phyloP scores from a whole-genome alignment of 2,113 vertebrate genomes.

The Arenaria interpres region DNA sequence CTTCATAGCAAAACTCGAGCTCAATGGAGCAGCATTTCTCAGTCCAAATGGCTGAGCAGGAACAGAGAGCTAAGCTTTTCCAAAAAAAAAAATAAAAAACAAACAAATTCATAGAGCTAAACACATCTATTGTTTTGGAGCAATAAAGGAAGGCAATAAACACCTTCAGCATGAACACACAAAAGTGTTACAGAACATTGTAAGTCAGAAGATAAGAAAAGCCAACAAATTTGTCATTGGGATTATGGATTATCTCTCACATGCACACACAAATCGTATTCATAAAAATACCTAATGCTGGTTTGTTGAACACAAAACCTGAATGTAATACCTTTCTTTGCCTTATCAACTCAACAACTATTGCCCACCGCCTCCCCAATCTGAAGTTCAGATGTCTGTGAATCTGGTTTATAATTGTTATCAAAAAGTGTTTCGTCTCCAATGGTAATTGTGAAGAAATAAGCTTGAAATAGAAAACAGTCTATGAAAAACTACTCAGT shows the following conservation, averaged over 20 bases:
- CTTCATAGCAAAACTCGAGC: not conserved
- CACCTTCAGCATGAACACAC: not conserved
- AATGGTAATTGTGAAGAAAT: not conserved
- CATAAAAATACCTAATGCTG: not conserved
- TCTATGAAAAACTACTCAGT: not conserved
- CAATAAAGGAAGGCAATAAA: not conserved
- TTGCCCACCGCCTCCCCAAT: rapidly evolving
- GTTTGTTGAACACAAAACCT: not conserved
- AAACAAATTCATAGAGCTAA: not conserved
- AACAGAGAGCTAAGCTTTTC: not conserved
- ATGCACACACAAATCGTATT: not conserved
- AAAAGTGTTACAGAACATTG: not conserved
- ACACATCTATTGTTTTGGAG: not conserved
- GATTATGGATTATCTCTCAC: not conserved
- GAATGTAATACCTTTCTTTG: not conserved
- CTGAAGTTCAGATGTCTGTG: not conserved
- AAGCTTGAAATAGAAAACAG: not conserved
- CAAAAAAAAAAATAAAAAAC: not conserved
- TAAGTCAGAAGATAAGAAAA: not conserved
- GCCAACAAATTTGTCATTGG: not conserved
- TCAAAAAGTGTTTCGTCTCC: not conserved
- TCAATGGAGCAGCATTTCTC: not conserved
- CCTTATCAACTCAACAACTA: not conserved
- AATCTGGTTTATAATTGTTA: not conserved
- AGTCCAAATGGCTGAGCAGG: not conserved